These are phyloP conservation scores for Neosalanx taihuensis DNA, from an alignment of 2,797 vertebrate genomes.

Conservation along the genomic window DNA sequence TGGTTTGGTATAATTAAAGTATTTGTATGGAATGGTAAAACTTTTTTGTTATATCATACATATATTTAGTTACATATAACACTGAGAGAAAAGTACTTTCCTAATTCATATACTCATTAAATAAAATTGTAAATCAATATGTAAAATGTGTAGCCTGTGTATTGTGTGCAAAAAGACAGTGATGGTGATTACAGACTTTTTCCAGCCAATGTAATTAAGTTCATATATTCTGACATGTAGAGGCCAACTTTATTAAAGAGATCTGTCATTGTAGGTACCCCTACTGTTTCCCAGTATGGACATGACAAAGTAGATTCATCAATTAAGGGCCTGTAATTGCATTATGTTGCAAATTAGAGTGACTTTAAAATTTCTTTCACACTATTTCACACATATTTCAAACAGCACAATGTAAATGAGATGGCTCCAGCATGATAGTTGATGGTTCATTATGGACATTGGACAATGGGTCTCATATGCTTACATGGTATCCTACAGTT, in stretches of 20 bases:
- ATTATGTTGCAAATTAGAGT: slow-evolving; percentile 52
- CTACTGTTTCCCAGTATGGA: slow-evolving; percentile 53
- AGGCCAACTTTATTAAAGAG: slow-evolving; percentile 70
- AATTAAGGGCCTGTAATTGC: slow-evolving; percentile 54
- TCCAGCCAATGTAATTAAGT: slow-evolving; percentile 58
- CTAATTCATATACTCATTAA: too few species aligned
- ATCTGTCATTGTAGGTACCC: slow-evolving; percentile 65
- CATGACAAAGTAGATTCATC: slow-evolving; percentile 65
- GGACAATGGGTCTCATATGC: slow-evolving; percentile 15
- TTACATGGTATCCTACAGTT: slow-evolving; percentile 1
- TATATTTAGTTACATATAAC: too few species aligned
- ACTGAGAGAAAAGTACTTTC: too few species aligned
- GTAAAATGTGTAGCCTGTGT: too few species aligned
- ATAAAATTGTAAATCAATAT: too few species aligned
- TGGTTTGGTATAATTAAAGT: too few species aligned
- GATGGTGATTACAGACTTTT: slow-evolving; percentile 58
- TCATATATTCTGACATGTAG: slow-evolving; percentile 60
- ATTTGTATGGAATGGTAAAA: too few species aligned
- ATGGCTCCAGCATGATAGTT: slow-evolving; percentile 20
- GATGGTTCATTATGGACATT: slow-evolving; percentile 18
- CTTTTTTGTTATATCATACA: too few species aligned
- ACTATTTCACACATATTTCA: slow-evolving; percentile 65
- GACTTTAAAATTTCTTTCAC: slow-evolving; percentile 56
- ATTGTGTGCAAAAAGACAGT: slow-evolving; percentile 27
- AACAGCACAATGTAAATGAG: slow-evolving; percentile 46